phyloP scores from a whole-genome alignment of 2,797 vertebrate genomes.

The Tenualosa ilisha region DNA sequence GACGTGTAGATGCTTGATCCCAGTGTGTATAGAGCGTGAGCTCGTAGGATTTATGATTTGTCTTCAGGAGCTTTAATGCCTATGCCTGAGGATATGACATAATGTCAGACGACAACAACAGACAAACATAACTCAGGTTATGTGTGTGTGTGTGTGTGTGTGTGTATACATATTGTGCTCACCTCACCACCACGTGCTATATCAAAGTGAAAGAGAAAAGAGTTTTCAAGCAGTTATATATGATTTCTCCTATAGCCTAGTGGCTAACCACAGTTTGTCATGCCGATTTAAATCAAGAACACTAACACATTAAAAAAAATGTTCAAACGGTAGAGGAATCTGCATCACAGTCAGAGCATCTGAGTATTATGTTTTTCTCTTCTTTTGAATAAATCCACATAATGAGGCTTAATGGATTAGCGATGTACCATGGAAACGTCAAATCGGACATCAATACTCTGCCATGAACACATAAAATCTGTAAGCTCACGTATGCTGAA shows the following conservation, averaged over 20 bases:
- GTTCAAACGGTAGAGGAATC: not conserved
- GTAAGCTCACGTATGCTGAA: not conserved
- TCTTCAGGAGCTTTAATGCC: not conserved
- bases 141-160: not conserved
- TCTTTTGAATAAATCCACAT: not conserved
- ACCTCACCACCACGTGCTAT: not conserved
- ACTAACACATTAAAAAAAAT: not conserved
- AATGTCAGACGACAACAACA: not conserved
- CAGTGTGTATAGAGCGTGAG: not conserved
- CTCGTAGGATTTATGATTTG: not conserved
- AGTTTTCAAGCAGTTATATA: not conserved
- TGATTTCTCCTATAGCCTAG: not conserved
- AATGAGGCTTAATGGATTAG: conserved; percentile 18
- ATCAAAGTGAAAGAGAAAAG: not conserved
- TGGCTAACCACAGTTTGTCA: not conserved
- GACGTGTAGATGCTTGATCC: not conserved
- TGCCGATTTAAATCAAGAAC: not conserved
- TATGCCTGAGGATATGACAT: not conserved
- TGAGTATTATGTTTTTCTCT: not conserved
- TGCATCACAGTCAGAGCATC: not conserved
- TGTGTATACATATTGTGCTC: not conserved
- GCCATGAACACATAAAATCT: not conserved
- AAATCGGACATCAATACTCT: not conserved
- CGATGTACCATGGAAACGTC: not conserved
- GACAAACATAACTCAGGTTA: not conserved